These are phyloP conservation scores for Peromyscus attwateri DNA, from an alignment of 2,797 vertebrate genomes.

Conservation along the genomic window DNA sequence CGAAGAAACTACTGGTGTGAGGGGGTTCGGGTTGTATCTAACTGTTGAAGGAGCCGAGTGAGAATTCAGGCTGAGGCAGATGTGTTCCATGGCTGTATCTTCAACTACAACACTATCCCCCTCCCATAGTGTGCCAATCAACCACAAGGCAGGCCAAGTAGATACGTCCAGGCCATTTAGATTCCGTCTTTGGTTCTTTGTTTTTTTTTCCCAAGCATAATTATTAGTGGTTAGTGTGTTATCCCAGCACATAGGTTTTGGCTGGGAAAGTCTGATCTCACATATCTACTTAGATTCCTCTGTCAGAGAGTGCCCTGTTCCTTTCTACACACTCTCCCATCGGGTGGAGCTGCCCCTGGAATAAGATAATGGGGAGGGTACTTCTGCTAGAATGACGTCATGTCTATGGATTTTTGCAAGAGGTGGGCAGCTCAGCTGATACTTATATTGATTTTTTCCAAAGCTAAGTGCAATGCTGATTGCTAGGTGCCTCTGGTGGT, in stretches of 20 bases:
- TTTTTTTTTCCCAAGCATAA: not conserved
- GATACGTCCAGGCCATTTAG: too few relatives aligned
- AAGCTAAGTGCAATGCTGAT: constrained; percentile 91
- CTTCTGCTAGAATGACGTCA: constrained; percentile 94
- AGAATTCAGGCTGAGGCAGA: not conserved
- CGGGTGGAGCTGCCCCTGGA: constrained; percentile 88
- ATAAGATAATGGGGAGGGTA: constrained; percentile 92
- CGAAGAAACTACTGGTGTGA: not conserved
- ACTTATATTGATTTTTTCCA: constrained; percentile 94
- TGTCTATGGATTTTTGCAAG: constrained; percentile 86
- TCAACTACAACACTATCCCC: not conserved
- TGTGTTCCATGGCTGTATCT: not conserved
- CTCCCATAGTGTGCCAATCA: not conserved
- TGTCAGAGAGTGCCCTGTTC: not conserved
- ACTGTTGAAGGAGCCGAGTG: not conserved
- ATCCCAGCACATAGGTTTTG: not conserved
- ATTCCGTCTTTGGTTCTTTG: not conserved
- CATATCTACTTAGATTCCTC: not conserved
- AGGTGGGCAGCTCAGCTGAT: constrained; percentile 92
- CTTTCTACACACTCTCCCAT: fast-evolving
- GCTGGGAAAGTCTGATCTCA: not conserved
- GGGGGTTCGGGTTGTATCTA: not conserved
- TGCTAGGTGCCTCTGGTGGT: constrained; percentile 92
- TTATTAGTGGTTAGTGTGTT: not conserved
- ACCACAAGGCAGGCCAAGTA: not conserved